A percentile compares a stretch with the other conserved stretches of the same genome.
phyloP scores from a whole-genome alignment of 2,113 vertebrate species.

The Apodemus speciosus region DNA sequence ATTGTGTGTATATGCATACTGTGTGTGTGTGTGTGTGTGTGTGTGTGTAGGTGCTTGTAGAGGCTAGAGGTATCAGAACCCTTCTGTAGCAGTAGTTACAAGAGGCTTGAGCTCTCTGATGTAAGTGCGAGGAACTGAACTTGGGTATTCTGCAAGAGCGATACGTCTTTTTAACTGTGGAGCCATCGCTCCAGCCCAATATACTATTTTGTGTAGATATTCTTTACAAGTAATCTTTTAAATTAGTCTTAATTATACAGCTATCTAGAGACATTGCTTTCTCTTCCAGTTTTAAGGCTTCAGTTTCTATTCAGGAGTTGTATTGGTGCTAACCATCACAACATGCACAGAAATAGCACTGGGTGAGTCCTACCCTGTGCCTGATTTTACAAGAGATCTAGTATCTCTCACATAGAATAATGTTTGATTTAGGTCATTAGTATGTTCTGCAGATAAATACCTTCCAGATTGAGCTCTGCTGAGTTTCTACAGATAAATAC shows the following conservation, averaged over 20 bases:
- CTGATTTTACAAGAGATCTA: background rate
- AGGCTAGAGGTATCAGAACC: background rate
- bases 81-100: too few species aligned
- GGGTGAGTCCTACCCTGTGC: background rate
- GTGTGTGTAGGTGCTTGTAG: background rate
- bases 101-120: background rate
- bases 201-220: too few species aligned
- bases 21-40: background rate
- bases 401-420: background rate
- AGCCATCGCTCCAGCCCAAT: background rate
- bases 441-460: too few species aligned
- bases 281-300: background rate
- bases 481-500: too few species aligned
- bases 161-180: background rate
- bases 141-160: background rate
- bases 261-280: background rate
- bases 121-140: too few species aligned
- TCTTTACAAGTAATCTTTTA: background rate
- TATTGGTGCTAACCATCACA: background rate
- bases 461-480: too few species aligned
- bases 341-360: background rate
- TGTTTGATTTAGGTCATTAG: background rate
- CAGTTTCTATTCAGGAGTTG: background rate
- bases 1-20: too few species aligned
- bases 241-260: background rate